Conservation (phyloP, 1,140 invertebrate genomes). For the Cydia strobilella region DNA sequence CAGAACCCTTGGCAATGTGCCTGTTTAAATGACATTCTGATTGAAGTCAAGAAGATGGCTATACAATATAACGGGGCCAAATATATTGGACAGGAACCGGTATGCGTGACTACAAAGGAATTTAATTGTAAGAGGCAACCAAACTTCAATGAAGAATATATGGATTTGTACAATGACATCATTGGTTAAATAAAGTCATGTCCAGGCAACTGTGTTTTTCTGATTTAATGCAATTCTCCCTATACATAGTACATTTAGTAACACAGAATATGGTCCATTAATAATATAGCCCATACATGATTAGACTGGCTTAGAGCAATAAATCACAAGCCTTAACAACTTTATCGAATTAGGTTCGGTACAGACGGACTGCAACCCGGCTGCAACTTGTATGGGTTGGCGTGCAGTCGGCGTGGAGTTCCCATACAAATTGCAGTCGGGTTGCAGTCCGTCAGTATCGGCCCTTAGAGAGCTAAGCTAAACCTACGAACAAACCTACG, state of each 20-base stretch:
- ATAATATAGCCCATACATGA: too few species aligned
- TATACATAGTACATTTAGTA: too few species aligned
- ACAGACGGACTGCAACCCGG: too few species aligned
- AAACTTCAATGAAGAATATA: constrained; percentile 18
- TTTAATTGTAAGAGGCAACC: constrained; percentile 21
- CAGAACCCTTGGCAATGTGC: constrained; percentile 35
- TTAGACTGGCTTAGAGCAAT: too few species aligned
- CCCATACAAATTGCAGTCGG: too few species aligned
- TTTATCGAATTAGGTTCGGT: background rate
- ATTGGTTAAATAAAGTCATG: constrained; percentile 1
- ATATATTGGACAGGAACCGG: constrained; percentile 13
- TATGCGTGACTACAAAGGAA: constrained; percentile 9
- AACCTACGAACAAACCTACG: too few species aligned
- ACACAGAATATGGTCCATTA: too few species aligned
- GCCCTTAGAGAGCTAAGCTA: background rate
- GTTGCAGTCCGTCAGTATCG: too few species aligned
- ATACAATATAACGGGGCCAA: constrained; percentile 24
- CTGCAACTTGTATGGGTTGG: too few species aligned
- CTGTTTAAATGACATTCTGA: constrained; percentile 29
- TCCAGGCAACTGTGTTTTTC: too few species aligned
- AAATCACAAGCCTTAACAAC: background rate
- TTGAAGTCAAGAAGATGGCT: constrained; percentile 28
- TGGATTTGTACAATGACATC: constrained; percentile 11
- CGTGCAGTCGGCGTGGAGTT: too few species aligned
- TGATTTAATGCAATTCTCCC: too few species aligned